Evolutionary conservation across 1,140 invertebrate genomes (phyloP).

Genomic region (Melanaphis sacchari): DNA sequence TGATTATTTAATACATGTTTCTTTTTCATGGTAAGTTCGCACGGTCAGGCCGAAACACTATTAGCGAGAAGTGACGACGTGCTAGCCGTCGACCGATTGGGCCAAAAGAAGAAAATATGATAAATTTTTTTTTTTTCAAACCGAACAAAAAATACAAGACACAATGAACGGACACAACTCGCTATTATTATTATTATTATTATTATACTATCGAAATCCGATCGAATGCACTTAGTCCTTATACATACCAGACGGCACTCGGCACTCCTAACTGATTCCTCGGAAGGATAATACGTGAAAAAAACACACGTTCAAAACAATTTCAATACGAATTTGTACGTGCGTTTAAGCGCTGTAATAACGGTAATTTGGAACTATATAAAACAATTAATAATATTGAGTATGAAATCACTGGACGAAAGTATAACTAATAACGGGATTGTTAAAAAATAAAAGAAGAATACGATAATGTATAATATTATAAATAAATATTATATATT

Average conservation of each 20-base stretch:
- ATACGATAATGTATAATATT: neutral
- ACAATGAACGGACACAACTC: slow-evolving; percentile 3
- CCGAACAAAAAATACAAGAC: neutral
- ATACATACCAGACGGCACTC: neutral
- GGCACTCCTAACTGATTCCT: neutral
- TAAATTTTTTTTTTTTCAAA: neutral
- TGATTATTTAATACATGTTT: slow-evolving; percentile 13
- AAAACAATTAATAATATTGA: neutral
- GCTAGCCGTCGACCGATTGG: neutral
- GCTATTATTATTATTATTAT: neutral
- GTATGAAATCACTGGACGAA: neutral
- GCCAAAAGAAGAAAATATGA: neutral
- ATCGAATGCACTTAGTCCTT: neutral
- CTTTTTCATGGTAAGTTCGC: slow-evolving; percentile 14
- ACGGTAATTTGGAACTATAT: neutral
- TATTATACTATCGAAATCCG: neutral
- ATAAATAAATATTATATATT: neutral
- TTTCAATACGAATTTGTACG: neutral
- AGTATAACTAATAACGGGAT: neutral
- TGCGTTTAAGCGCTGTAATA: neutral
- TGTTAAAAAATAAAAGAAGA: neutral
- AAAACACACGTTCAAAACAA: neutral
- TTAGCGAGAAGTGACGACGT: neutral
- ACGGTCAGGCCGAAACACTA: neutral
- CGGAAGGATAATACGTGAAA: neutral